A percentile compares a stretch with the other conserved stretches of the same genome.
Evolutionary conservation across 2,888 invertebrate species (phyloP).

Genomic region (Rotaria sp.): DNA sequence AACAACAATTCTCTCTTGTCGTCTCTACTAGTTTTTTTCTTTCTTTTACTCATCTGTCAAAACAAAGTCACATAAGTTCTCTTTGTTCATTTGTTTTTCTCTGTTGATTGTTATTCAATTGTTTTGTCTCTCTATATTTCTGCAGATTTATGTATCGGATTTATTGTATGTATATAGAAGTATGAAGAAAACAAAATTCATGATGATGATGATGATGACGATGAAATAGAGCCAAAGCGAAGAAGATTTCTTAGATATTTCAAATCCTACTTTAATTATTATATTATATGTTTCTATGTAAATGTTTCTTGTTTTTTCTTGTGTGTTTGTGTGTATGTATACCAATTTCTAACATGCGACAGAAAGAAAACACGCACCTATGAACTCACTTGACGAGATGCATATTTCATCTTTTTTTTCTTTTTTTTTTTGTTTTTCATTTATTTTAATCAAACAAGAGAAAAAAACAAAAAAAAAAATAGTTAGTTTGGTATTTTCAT

Average conservation of each 20-base stretch:
- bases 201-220: not conserved
- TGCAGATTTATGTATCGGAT: not conserved
- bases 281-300: slow-evolving; percentile 2
- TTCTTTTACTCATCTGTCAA: slow-evolving; percentile 2
- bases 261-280: not conserved
- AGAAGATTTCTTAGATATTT: not conserved
- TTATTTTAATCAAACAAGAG: no score
- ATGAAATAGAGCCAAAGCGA: not conserved
- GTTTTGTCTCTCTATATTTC: not conserved
- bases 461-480: not conserved
- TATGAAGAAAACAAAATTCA: not conserved
- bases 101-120: slow-evolving; percentile 15
- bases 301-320: not conserved
- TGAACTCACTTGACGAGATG: not conserved
- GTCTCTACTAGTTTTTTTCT: not conserved
- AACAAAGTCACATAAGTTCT: slow-evolving; percentile 15
- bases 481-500: not conserved
- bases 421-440: no score
- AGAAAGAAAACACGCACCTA: not conserved
- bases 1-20: not conserved
- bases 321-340: not conserved
- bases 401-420: not conserved
- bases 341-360: not conserved
- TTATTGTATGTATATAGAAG: not conserved
- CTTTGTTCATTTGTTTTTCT: not conserved